A percentile compares a stretch with the other conserved stretches of the same genome.
These are phyloP conservation scores for Creontiades dilutus DNA, from an alignment of 2,888 invertebrate species.

Conservation along the genomic window DNA sequence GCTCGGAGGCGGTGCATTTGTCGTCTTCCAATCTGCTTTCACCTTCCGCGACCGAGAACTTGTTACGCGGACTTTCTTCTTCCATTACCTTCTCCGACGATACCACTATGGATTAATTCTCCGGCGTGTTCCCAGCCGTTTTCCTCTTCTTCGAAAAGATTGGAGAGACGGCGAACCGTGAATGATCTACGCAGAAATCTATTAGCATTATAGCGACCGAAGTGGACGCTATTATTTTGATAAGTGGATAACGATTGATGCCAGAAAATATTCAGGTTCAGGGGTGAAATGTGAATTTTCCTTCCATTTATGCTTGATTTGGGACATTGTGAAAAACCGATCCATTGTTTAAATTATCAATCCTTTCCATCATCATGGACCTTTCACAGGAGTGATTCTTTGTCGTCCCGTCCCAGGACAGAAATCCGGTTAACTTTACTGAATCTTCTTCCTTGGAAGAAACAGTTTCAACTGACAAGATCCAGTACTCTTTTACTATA, in stretches of 20 bases:
- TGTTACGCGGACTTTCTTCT: slow-evolving; percentile 60
- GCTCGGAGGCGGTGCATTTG: neutral
- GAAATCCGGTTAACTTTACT: too few relatives aligned
- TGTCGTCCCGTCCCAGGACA: too few relatives aligned
- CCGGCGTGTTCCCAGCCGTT: neutral
- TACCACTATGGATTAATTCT: neutral
- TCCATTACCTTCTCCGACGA: slow-evolving; percentile 40
- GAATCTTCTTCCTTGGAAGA: too few relatives aligned
- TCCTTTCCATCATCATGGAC: too few relatives aligned
- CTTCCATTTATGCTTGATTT: too few relatives aligned
- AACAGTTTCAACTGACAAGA: too few relatives aligned
- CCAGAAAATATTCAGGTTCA: neutral
- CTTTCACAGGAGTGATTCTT: too few relatives aligned
- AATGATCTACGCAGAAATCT: neutral
- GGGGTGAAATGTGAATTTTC: slow-evolving; percentile 3
- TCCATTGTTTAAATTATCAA: too few relatives aligned
- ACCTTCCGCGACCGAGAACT: slow-evolving; percentile 56
- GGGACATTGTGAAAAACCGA: too few relatives aligned
- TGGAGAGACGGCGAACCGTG: neutral
- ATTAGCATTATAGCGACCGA: neutral
- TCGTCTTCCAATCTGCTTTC: slow-evolving; percentile 58
- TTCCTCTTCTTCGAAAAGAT: neutral
- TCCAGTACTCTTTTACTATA: too few relatives aligned
- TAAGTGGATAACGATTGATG: neutral
- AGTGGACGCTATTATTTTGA: neutral